Conservation (phyloP, 2,797 vertebrate species). For the Limnodromus scolopaceus region DNA sequence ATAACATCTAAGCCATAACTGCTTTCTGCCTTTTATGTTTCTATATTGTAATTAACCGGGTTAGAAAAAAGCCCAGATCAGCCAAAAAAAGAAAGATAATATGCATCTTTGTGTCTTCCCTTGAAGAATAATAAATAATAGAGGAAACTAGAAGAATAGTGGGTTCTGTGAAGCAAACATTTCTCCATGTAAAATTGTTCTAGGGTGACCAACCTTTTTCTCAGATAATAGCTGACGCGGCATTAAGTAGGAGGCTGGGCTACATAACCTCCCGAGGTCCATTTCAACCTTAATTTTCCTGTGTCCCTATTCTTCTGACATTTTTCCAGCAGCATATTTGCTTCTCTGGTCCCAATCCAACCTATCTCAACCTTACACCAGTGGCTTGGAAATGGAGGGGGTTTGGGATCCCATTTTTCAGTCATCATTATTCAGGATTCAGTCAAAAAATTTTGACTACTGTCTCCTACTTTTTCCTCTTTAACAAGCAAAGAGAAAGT, state of each 20-base stretch:
- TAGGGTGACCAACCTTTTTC: background rate
- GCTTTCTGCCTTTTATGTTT: background rate
- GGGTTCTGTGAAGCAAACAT: background rate
- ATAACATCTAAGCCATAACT: background rate
- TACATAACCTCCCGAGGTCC: background rate
- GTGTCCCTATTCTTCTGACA: background rate
- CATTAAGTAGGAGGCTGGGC: background rate
- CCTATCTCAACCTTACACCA: background rate
- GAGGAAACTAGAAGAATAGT: background rate
- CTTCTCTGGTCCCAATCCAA: background rate
- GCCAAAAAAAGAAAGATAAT: background rate
- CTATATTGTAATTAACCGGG: background rate
- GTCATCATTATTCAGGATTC: background rate
- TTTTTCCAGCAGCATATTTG: background rate
- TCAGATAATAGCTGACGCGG: background rate
- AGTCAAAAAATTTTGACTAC: slow-evolving; percentile 46
- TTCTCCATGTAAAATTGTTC: background rate
- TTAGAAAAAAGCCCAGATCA: background rate
- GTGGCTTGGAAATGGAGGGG: slow-evolving; percentile 2
- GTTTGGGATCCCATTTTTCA: background rate
- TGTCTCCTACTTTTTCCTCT: slow-evolving; percentile 28
- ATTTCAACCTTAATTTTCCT: background rate
- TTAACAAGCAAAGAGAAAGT: background rate
- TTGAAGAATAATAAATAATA: background rate
- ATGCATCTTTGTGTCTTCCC: background rate